Base-by-base conservation (phyloP, 2,888 invertebrate genomes). In the Norana najaformis region DNA sequence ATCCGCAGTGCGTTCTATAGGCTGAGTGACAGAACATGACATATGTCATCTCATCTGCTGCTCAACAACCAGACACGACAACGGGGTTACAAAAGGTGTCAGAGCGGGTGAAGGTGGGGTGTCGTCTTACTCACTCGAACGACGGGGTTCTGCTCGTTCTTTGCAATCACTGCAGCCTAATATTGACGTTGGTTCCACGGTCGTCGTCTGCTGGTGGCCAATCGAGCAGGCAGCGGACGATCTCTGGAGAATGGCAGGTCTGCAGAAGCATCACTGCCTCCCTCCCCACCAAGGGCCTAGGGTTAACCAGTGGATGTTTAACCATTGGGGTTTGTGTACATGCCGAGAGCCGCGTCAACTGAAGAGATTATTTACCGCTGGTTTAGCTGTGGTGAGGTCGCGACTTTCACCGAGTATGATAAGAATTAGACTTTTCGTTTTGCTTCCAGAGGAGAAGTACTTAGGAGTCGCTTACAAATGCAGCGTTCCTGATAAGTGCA, bases 81-180 rank as follows among this genome's bases (percentile, higher is more conserved):
- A 41, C 41, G 69, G 69, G 69, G 69, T 69, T 69, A 69, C 69
- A 69, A 69, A 47, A 69, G 69, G 69, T 69, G 69, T 69, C 69
- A 69, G 69, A 69, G 69, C 69, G 69, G 69, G 69, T n/a, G 69
- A 69, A 69, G 69, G 69, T 69, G 69, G 69, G 69, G 69, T 69
- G 69, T 69, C 30, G 69, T 69, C 69, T 69, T 69, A 69, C 69
- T n/a, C 69, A 69, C 30, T 30, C 11, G 69, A 13, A n/a, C 69
- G 69, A 69, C 69, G n/a, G 69, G 69, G 69, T 69, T 69, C 30
- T n/a, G 11, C 69, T 69, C 69, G 11, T 69, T 69, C n/a, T n/a
- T 69, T 69, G 69, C 69, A 69, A n/a, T 69, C 69, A 69, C n/a
- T 30, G 69, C 69, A 69, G 47, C 23, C 69, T 69, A 69, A 69